Conservation (phyloP, 92 coral and sea anemone species). For the Siderastrea siderea region DNA sequence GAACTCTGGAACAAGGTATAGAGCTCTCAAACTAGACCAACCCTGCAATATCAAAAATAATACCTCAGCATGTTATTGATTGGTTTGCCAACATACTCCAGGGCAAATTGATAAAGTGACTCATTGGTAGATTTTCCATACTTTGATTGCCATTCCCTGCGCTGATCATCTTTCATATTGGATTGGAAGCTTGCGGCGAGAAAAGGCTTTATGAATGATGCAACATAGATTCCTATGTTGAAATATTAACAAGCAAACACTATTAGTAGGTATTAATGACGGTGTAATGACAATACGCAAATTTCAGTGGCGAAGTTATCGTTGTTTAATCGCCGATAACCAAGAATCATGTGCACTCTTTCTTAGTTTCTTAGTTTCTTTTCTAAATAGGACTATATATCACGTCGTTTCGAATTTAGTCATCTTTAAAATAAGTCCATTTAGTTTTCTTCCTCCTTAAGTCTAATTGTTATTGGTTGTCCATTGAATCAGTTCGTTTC, state of each 20-base stretch:
- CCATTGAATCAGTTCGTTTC: too few relatives aligned
- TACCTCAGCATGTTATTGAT: constrained; percentile 74
- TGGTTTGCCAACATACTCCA: constrained; percentile 75
- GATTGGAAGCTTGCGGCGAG: constrained; percentile 33
- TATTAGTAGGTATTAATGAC: neutral
- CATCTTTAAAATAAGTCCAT: too few relatives aligned
- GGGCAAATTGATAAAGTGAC: constrained; percentile 63
- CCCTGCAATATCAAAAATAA: neutral
- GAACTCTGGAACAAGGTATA: too few relatives aligned
- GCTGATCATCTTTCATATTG: constrained; percentile 25
- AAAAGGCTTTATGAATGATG: constrained; percentile 23
- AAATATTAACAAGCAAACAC: neutral
- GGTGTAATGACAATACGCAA: neutral
- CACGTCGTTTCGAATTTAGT: too few relatives aligned
- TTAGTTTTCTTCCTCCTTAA: too few relatives aligned
- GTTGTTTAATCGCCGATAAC: too few relatives aligned
- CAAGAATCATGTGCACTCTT: too few relatives aligned
- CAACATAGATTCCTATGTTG: constrained; percentile 53
- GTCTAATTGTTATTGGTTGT: too few relatives aligned
- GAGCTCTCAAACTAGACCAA: too few relatives aligned
- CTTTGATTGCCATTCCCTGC: constrained; percentile 57
- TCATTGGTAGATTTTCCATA: constrained; percentile 58
- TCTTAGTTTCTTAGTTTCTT: too few relatives aligned
- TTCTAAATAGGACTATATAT: too few relatives aligned
- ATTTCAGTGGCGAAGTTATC: neutral